A percentile compares a stretch with the other conserved stretches of the same genome.
phyloP scores from a whole-genome alignment of 1,140 invertebrate genomes.

The Brachionus rotundiformis region DNA sequence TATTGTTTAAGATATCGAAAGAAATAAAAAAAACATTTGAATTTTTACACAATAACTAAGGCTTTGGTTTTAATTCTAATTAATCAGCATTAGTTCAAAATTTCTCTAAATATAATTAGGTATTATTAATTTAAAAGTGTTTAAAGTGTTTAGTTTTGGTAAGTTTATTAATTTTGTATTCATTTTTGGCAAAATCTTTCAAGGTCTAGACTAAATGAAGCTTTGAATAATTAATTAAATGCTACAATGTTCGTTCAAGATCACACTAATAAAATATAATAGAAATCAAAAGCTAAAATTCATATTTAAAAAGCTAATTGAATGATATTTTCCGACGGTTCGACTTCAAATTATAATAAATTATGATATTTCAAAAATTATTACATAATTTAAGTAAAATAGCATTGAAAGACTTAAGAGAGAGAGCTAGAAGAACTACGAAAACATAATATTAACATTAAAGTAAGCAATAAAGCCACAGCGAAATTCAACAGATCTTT shows the following conservation, averaged over 20 bases:
- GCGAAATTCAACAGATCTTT: slow-evolving; percentile 47
- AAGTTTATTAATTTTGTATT: not conserved
- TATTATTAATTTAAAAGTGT: not conserved
- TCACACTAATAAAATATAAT: not conserved
- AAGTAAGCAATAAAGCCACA: slow-evolving; percentile 5
- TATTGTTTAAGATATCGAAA: no score
- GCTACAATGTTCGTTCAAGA: not conserved
- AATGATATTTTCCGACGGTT: slow-evolving; percentile 18
- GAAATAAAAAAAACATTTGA: no score
- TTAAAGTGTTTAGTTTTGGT: not conserved
- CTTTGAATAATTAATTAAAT: not conserved
- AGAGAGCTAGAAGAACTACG: not conserved
- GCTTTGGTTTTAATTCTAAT: no score
- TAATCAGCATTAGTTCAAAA: not conserved
- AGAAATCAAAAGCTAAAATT: not conserved
- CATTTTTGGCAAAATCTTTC: not conserved
- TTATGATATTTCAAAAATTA: slow-evolving; percentile 40
- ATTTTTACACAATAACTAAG: not conserved
- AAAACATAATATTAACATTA: slow-evolving; percentile 34
- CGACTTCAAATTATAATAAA: slow-evolving; percentile 34
- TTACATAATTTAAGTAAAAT: slow-evolving; percentile 24
- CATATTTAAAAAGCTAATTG: not conserved
- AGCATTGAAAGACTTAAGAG: not conserved
- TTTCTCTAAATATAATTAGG: not conserved
- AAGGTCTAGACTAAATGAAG: not conserved